Evolutionary conservation across 2,113 vertebrate genomes (phyloP).

Genomic region (Trichechus manatus): DNA sequence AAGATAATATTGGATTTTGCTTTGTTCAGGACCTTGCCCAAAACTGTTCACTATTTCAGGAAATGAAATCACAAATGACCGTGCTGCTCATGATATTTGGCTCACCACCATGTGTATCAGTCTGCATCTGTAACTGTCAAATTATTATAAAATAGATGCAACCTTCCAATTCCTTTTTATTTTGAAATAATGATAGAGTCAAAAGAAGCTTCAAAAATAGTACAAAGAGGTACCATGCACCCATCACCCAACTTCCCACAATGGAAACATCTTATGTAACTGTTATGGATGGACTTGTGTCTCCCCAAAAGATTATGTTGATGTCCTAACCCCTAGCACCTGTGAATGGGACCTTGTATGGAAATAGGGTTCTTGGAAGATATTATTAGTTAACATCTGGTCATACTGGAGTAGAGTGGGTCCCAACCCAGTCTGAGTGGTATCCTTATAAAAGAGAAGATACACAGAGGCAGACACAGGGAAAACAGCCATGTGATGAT

Average conservation of each 20-base stretch:
- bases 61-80: not conserved
- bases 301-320: too few species aligned
- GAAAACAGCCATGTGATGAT: not conserved
- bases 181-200: slow-evolving; percentile 7
- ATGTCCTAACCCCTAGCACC: too few species aligned
- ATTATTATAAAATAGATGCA: not conserved
- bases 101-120: not conserved
- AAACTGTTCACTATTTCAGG: not conserved
- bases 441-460: not conserved
- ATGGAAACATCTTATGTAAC: not conserved
- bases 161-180: not conserved
- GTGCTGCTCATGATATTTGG: not conserved
- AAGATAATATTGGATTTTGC: not conserved
- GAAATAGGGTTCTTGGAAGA: not conserved
- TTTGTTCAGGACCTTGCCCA: not conserved
- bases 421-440: not conserved
- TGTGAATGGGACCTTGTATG: not conserved
- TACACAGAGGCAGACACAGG: not conserved
- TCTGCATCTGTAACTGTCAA: not conserved
- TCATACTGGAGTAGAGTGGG: not conserved
- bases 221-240: too few species aligned
- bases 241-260: not conserved
- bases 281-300: too few species aligned
- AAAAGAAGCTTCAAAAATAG: not conserved
- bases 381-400: not conserved